Conservation (phyloP, 2,797 vertebrate species). For the Serranus cabrilla region DNA sequence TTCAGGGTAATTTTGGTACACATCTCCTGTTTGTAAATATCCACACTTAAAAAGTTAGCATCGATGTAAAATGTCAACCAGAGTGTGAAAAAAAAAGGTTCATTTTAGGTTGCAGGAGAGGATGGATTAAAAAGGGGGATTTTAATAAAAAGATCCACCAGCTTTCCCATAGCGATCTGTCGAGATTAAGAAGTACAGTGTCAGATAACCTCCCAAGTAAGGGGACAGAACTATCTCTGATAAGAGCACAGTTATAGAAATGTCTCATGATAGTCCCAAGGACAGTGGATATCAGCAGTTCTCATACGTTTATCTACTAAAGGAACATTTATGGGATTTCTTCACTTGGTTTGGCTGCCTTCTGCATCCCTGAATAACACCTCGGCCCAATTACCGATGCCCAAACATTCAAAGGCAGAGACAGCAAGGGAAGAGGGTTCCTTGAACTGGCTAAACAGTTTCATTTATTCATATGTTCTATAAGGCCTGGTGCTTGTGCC, state of each 20-base stretch:
- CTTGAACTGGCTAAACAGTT: slow-evolving; percentile 51
- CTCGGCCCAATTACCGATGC: slow-evolving; percentile 35
- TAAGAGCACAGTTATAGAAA: slow-evolving; percentile 56
- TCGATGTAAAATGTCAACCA: slow-evolving; percentile 56
- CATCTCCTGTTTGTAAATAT: slow-evolving; percentile 12
- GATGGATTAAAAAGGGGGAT: slow-evolving; percentile 36
- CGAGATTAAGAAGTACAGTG: slow-evolving; percentile 54
- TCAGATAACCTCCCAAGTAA: slow-evolving; percentile 64
- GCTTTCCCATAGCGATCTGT: slow-evolving; percentile 45
- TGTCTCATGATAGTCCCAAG: slow-evolving; percentile 54
- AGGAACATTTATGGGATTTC: slow-evolving; percentile 45
- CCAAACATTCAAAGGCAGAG: slow-evolving; percentile 50
- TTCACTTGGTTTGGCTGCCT: slow-evolving; percentile 36
- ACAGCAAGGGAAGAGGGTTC: slow-evolving; percentile 34
- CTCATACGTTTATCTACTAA: slow-evolving; percentile 48
- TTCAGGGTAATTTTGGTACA: background rate
- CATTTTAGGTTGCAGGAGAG: slow-evolving; percentile 13
- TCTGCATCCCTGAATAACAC: slow-evolving; percentile 44
- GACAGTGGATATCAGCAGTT: slow-evolving; percentile 56
- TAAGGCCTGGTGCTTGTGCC: slow-evolving; percentile 11
- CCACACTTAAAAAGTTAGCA: slow-evolving; percentile 27
- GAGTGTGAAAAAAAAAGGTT: slow-evolving; percentile 35
- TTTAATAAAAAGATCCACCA: slow-evolving; percentile 48
- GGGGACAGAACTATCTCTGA: slow-evolving; percentile 46
- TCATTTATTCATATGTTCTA: slow-evolving; percentile 39